Base-by-base conservation (phyloP, 2,888 invertebrate species). In the Rhimphoctona megacephalus region DNA sequence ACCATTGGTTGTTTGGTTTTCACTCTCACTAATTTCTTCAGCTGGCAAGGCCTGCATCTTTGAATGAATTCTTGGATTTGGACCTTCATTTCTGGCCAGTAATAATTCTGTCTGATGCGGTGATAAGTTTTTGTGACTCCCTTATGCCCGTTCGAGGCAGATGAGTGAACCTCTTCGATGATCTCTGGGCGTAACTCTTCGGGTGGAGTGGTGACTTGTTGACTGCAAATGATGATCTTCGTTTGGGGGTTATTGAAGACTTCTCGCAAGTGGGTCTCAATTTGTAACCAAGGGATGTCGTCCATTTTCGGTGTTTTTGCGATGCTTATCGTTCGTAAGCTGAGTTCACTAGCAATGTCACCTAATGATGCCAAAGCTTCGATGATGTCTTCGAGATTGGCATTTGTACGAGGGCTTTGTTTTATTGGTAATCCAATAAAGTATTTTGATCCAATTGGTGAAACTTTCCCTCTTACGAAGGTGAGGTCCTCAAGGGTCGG, bases 51-150 rank as follows among this genome's bases (percentile, higher is more conserved):
- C 6, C 79, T n/a, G 54, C 88, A 89, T 8, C 67, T 52, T 30
- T 61, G 78, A 17, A 87, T 85, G 36, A 33, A 78, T 19, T 80
- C 57, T 57, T 85, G 86, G 0, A 89, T 73, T n/a, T 89, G 82
- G 2, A 61, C 14, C 64, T 89, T 87, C 39, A 89, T 30, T 33
- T 88, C 81, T 9, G 79, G 52, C 89, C 87, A 88, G 52, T 72
- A 86, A 11, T 81, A 89, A 0, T 70, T 30, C 17, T 77, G 43
- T 64, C 73, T 39, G 39, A 83, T 83, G 36, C 72, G 70, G 8
- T 83, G 52, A 36, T 61, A 78, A 22, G 83, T 83, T 64, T 83
- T 83, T 6, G 83, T 83, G 4, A 83, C 72, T 8, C 83, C 70
- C 22, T 77, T 69, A 14, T 77, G 83, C 17, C 83, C 77, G 11